A percentile compares a stretch with the other conserved stretches of the same genome.
phyloP scores from a whole-genome alignment of 2,888 invertebrate genomes.

The Pilophorus perplexus region DNA sequence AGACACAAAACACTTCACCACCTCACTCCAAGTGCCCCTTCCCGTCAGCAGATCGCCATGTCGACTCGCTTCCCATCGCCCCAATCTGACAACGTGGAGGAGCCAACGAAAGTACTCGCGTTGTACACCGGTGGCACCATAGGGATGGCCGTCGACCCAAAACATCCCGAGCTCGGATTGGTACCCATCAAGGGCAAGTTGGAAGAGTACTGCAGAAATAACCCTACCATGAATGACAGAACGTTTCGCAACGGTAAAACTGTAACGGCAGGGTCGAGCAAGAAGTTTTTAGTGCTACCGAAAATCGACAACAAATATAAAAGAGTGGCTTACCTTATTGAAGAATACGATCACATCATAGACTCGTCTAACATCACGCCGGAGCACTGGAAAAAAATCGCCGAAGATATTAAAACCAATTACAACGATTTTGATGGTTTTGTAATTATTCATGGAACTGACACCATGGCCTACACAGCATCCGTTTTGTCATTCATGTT shows the following conservation, averaged over 20 bases:
- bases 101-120: constrained; percentile 78
- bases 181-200: background rate
- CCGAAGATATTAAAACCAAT: constrained; percentile 77
- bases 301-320: constrained; percentile 44
- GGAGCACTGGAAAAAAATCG: constrained; percentile 85
- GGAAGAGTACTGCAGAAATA: background rate
- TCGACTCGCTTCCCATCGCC: too few species aligned
- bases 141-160: constrained; percentile 71
- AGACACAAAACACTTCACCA: too few species aligned
- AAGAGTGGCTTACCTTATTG: constrained; percentile 71
- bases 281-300: constrained; percentile 5
- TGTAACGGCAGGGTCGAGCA: background rate
- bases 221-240: constrained; percentile 6
- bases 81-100: too few species aligned
- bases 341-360: constrained; percentile 81
- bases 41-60: too few species aligned
- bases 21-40: too few species aligned
- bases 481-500: constrained; percentile 96
- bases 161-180: background rate
- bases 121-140: constrained; percentile 96
- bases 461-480: constrained; percentile 93
- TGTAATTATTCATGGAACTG: constrained; percentile 92
- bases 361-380: constrained; percentile 94
- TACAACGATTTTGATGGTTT: constrained; percentile 84
- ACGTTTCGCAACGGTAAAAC: too few species aligned